Evolutionary conservation across 2,888 invertebrate species (phyloP).

Genomic region (Agriotes lineatus): DNA sequence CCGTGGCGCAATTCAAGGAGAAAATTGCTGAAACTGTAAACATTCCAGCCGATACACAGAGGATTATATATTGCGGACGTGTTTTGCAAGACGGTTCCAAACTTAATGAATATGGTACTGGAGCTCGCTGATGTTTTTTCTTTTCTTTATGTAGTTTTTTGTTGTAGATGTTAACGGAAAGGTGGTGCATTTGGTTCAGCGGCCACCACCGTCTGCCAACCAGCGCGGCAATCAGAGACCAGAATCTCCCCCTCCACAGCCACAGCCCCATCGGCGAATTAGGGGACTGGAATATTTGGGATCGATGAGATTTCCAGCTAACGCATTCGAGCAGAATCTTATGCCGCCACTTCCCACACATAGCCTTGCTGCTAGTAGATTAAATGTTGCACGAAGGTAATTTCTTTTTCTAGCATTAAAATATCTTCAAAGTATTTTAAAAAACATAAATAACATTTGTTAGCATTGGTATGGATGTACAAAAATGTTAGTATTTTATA

Average conservation of each 20-base stretch:
- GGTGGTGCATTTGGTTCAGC: slow-evolving; percentile 92
- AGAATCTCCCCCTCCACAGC: slow-evolving; percentile 55
- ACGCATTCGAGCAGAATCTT: slow-evolving; percentile 65
- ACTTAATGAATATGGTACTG: slow-evolving; percentile 85
- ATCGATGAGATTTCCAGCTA: slow-evolving; percentile 71
- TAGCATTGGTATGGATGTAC: too few relatives aligned
- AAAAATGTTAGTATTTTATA: too few relatives aligned
- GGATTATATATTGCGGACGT: slow-evolving; percentile 95
- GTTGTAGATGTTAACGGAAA: slow-evolving; percentile 87
- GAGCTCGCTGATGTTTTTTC: slow-evolving; percentile 34
- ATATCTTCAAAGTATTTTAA: too few relatives aligned
- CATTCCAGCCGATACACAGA: slow-evolving; percentile 85
- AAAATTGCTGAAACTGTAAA: slow-evolving; percentile 82
- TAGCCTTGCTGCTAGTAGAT: slow-evolving; percentile 68
- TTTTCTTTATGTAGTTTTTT: not conserved
- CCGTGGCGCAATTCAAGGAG: slow-evolving; percentile 85
- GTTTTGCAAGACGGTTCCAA: slow-evolving; percentile 90
- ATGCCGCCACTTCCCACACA: slow-evolving; percentile 68
- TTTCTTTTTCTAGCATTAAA: too few relatives aligned
- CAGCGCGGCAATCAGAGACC: slow-evolving; percentile 51
- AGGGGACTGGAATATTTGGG: slow-evolving; percentile 66
- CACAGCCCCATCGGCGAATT: slow-evolving; percentile 51
- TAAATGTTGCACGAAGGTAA: slow-evolving; percentile 66
- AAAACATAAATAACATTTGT: too few relatives aligned
- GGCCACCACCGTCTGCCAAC: slow-evolving; percentile 77